These are phyloP conservation scores for Trogon melanurus DNA, from an alignment of 2,113 vertebrate genomes.

Conservation along the genomic window DNA sequence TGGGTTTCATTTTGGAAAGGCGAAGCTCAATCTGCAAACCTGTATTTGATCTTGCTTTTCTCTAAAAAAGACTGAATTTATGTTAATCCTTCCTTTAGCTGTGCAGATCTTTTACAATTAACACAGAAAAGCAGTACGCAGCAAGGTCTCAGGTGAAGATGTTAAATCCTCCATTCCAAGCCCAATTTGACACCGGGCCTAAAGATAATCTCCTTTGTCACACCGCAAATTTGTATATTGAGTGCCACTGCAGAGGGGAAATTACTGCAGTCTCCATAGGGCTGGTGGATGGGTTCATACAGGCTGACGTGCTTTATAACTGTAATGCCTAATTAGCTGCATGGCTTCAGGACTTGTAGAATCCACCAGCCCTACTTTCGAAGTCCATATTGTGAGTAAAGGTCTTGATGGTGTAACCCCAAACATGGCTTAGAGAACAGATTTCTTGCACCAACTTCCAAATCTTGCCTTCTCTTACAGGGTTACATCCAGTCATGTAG, in stretches of 20 bases:
- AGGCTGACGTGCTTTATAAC: background rate
- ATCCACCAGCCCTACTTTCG: background rate
- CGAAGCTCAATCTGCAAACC: background rate
- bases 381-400: background rate
- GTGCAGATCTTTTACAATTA: background rate
- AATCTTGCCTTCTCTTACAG: accelerated
- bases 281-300: background rate
- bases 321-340: background rate
- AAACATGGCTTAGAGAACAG: background rate
- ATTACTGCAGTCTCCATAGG: background rate
- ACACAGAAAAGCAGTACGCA: background rate
- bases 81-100: background rate
- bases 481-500: background rate
- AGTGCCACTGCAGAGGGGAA: background rate
- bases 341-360: background rate
- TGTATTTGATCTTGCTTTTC: background rate
- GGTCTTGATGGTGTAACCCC: background rate
- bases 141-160: background rate
- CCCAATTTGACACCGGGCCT: background rate
- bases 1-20: background rate
- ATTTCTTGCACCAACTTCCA: background rate
- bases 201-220: background rate
- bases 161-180: background rate
- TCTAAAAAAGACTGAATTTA: background rate
- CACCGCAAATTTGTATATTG: background rate